Evolutionary conservation across 2,797 vertebrate genomes (phyloP).

Genomic region (Mergus octosetaceus): DNA sequence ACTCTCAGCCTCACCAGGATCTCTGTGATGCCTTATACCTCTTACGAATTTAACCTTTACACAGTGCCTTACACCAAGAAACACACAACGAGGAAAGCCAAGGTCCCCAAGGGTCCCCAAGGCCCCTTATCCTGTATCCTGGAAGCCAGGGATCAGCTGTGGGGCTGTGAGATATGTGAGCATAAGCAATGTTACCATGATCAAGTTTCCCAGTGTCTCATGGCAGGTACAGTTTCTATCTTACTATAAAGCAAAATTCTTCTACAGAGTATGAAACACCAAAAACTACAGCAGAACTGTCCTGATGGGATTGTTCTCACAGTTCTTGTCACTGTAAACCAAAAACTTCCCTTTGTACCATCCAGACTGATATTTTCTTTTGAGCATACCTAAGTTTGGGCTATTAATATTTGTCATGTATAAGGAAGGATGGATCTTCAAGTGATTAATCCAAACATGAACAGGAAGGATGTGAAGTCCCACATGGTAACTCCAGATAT

Average conservation of each 20-base stretch:
- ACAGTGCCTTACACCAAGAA: neutral
- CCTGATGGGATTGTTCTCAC: neutral
- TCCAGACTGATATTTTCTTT: neutral
- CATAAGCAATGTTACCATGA: neutral
- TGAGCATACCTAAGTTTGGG: neutral
- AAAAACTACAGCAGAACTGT: neutral
- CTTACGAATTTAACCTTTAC: neutral
- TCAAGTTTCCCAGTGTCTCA: neutral
- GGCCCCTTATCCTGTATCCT: neutral
- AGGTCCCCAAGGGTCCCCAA: neutral
- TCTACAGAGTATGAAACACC: neutral
- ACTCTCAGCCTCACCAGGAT: neutral
- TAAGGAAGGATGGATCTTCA: neutral
- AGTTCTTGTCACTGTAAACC: neutral
- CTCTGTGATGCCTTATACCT: neutral
- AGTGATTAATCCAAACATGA: neutral
- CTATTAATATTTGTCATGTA: neutral
- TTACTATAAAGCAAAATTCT: neutral
- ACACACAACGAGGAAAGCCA: neutral
- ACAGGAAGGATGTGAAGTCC: constrained; percentile 21
- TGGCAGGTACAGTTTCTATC: neutral
- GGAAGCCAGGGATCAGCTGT: neutral
- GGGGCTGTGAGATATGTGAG: neutral
- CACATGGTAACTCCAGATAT: constrained; percentile 1
- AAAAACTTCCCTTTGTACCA: neutral